phyloP scores from a whole-genome alignment of 2,113 vertebrate species.

The Thryonomys swinderianus region DNA sequence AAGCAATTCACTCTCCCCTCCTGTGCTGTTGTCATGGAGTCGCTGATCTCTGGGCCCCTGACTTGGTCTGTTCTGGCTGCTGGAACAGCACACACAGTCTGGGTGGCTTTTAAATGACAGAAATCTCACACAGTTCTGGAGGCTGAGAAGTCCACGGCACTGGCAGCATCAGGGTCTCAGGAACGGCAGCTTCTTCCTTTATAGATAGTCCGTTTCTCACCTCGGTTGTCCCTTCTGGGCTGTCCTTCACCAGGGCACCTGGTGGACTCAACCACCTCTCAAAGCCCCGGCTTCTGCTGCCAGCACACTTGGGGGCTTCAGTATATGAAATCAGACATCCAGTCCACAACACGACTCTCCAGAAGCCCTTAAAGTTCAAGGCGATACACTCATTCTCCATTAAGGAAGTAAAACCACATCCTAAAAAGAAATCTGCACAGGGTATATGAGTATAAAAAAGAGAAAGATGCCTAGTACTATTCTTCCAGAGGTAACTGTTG shows the following conservation, averaged over 20 bases:
- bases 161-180: background rate
- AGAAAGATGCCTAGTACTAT: background rate
- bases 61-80: background rate
- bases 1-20: background rate
- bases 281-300: background rate
- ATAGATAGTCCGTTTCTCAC: background rate
- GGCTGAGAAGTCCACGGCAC: background rate
- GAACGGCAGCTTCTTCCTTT: background rate
- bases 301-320: background rate
- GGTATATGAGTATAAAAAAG: background rate
- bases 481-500: background rate
- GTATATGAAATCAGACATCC: background rate
- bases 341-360: background rate
- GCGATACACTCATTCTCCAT: background rate
- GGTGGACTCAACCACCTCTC: background rate
- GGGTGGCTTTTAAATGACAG: background rate
- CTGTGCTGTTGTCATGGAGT: background rate
- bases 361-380: background rate
- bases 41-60: background rate
- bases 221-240: background rate
- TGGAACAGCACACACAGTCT: background rate
- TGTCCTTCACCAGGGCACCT: background rate
- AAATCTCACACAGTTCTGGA: background rate
- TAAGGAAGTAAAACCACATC: constrained; percentile 28
- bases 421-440: background rate